Conservation (phyloP, 1,140 invertebrate genomes). For the Coenobita brevimanus region DNA sequence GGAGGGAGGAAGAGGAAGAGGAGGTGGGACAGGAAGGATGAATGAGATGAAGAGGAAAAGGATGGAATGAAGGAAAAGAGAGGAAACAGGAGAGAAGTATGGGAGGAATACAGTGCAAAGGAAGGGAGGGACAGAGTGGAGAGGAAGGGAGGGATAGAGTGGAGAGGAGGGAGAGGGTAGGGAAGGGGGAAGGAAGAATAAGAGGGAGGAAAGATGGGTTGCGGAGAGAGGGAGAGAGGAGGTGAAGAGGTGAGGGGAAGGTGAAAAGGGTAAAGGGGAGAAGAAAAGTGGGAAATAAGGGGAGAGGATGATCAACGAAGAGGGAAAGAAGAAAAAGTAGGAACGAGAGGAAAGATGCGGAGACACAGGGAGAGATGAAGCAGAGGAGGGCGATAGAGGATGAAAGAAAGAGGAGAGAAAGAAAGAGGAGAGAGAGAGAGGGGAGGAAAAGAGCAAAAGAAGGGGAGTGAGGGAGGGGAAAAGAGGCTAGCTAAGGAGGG, state of each 20-base stretch:
- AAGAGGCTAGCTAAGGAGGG: background rate
- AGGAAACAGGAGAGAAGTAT: too few relatives aligned
- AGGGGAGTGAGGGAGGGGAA: background rate
- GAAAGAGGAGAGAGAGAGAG: background rate
- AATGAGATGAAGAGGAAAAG: too few relatives aligned
- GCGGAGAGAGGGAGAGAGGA: background rate
- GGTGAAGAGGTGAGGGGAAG: background rate
- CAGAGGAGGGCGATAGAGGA: background rate
- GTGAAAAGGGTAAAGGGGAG: background rate
- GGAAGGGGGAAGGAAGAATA: background rate
- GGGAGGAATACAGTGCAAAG: too few relatives aligned
- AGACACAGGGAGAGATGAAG: background rate
- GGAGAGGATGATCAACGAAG: background rate
- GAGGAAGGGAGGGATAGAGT: background rate
- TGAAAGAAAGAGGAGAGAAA: background rate
- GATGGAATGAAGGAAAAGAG: too few relatives aligned
- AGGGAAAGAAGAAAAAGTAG: background rate
- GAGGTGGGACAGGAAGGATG: background rate
- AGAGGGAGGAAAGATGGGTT: background rate
- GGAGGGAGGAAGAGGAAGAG: slow-evolving; percentile 5
- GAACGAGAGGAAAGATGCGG: background rate
- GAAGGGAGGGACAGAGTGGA: background rate
- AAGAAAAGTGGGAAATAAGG: background rate
- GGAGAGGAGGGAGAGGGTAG: background rate
- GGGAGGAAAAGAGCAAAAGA: background rate